Evolutionary conservation across 2,113 vertebrate genomes (phyloP).

Genomic region (Mystacornis crossleyi): DNA sequence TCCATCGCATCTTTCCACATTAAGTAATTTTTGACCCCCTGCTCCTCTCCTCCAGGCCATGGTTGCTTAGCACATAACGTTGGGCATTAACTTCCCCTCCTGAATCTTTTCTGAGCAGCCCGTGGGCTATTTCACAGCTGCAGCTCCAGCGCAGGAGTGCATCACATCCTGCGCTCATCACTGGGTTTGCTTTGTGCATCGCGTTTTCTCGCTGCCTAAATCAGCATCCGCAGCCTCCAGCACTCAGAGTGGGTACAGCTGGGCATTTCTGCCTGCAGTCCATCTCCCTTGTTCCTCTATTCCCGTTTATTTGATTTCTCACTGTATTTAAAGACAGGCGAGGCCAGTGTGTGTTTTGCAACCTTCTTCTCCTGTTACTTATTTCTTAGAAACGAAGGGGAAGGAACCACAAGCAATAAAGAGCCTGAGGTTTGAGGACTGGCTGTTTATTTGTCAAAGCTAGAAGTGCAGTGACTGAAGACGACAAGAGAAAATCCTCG

Average conservation of each 20-base stretch:
- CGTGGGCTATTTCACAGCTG: rapidly evolving
- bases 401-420: background rate
- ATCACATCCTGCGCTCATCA: rapidly evolving
- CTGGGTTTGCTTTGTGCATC: background rate
- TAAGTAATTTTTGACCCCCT: background rate
- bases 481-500: background rate
- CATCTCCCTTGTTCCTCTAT: background rate
- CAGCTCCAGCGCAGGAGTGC: background rate
- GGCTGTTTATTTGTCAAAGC: slow-evolving; percentile 14
- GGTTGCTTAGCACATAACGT: background rate
- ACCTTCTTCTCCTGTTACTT: background rate
- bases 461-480: background rate
- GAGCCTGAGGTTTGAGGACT: background rate
- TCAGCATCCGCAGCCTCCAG: background rate
- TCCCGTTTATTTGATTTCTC: background rate
- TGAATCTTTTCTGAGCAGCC: background rate
- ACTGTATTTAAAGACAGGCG: background rate
- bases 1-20: rapidly evolving
- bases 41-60: background rate
- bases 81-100: background rate
- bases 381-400: slow-evolving; percentile 1
- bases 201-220: background rate
- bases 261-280: background rate
- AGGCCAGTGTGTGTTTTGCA: background rate
- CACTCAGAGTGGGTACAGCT: background rate